phyloP scores from a whole-genome alignment of 2,888 invertebrate genomes.

The Alcis repandata region DNA sequence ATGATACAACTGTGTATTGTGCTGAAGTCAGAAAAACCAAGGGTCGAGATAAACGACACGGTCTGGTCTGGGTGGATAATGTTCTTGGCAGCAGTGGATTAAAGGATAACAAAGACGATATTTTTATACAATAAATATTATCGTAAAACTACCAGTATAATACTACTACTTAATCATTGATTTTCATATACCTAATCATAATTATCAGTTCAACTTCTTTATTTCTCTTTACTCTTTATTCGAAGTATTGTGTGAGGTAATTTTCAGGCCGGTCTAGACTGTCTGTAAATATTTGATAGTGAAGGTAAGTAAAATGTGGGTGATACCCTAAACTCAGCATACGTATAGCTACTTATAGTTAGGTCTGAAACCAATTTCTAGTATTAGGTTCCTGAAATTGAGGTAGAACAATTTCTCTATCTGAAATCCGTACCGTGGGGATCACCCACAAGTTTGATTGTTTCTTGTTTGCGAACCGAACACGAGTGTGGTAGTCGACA shows the following conservation, averaged over 20 bases:
- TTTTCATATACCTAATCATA: too few species aligned
- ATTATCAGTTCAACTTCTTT: too few species aligned
- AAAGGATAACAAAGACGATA: too few species aligned
- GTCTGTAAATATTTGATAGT: not conserved
- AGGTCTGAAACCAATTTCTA: not conserved
- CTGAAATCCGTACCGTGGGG: slow-evolving; percentile 21
- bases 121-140: too few species aligned
- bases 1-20: too few species aligned
- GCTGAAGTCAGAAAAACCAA: too few species aligned
- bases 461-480: slow-evolving; percentile 33
- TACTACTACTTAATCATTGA: too few species aligned
- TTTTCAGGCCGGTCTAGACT: not conserved
- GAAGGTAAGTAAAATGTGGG: not conserved
- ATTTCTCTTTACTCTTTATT: too few species aligned
- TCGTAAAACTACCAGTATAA: too few species aligned
- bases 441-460: slow-evolving; percentile 29
- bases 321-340: not conserved
- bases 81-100: too few species aligned
- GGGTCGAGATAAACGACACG: too few species aligned
- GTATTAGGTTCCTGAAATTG: not conserved
- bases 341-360: not conserved
- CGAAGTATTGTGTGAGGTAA: not conserved
- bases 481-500: slow-evolving; percentile 24
- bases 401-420: slow-evolving; percentile 4
- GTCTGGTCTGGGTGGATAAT: too few species aligned